A percentile compares a stretch with the other conserved stretches of the same genome.
Evolutionary conservation across 2,113 vertebrate genomes (phyloP).

Genomic region (Hylia prasina): DNA sequence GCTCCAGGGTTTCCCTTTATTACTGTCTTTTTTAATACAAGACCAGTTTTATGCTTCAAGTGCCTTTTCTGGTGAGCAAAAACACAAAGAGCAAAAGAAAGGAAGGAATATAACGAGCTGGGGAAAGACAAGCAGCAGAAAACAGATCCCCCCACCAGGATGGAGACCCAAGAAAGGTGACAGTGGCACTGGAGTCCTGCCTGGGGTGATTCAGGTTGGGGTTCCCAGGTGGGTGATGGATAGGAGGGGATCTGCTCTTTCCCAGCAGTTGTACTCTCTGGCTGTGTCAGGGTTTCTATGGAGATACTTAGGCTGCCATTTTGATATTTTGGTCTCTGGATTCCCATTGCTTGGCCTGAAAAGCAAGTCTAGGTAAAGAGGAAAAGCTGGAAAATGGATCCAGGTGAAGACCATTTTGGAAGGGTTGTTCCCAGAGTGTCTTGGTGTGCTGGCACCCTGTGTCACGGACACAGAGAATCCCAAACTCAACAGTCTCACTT

Average conservation of each 20-base stretch:
- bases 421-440: background rate
- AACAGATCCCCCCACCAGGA: background rate
- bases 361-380: background rate
- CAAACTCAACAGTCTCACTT: background rate
- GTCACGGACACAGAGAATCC: background rate
- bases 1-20: conserved; percentile 24
- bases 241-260: background rate
- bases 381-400: background rate
- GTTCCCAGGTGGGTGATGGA: background rate
- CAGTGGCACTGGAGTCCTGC: background rate
- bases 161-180: background rate
- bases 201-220: background rate
- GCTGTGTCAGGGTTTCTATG: background rate
- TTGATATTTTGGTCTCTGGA: background rate
- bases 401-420: background rate
- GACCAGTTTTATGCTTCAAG: background rate
- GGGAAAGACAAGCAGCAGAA: background rate
- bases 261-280: background rate
- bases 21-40: conserved; percentile 1
- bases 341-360: background rate
- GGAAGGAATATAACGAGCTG: background rate
- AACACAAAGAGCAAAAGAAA: background rate
- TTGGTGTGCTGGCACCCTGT: background rate
- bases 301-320: background rate
- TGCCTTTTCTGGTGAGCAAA: background rate